Conservation (phyloP, 1,140 invertebrate genomes). For the Fopius arisanus region DNA sequence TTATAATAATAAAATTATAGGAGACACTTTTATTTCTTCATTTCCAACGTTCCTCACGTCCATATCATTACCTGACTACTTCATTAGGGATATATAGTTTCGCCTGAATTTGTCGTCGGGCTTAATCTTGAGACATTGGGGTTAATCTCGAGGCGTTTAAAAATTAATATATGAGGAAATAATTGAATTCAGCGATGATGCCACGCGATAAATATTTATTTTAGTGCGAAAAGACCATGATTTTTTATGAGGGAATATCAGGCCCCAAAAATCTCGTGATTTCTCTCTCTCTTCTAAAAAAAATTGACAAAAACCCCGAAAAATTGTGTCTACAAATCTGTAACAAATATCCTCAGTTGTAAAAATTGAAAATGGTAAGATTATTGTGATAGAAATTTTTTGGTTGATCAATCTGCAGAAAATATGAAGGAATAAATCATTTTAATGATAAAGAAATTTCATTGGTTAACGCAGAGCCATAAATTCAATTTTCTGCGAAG, state of each 20-base stretch:
- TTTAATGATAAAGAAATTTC: background rate
- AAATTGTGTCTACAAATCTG: no score
- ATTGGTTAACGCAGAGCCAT: background rate
- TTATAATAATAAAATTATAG: slow-evolving; percentile 7
- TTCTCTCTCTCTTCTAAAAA: no score
- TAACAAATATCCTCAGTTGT: no score
- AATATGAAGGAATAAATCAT: background rate
- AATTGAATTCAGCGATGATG: background rate
- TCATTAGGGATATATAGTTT: slow-evolving; percentile 40
- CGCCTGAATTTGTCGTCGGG: background rate
- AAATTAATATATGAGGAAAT: background rate
- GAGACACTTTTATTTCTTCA: slow-evolving; percentile 54
- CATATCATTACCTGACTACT: slow-evolving; percentile 50
- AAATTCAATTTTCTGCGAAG: background rate
- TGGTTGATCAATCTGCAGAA: no score
- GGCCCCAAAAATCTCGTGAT: no score
- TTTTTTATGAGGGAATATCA: no score
- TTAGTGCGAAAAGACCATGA: background rate
- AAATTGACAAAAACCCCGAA: no score
- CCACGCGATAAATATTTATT: slow-evolving; percentile 39
- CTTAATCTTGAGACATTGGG: background rate
- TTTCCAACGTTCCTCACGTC: slow-evolving; percentile 33
- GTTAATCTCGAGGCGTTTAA: background rate
- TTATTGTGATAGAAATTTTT: no score
- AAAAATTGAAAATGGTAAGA: no score